A percentile compares a stretch with the other conserved stretches of the same genome.
Evolutionary conservation across 2,888 invertebrate genomes (phyloP).

Genomic region (Athrips mouffetella): DNA sequence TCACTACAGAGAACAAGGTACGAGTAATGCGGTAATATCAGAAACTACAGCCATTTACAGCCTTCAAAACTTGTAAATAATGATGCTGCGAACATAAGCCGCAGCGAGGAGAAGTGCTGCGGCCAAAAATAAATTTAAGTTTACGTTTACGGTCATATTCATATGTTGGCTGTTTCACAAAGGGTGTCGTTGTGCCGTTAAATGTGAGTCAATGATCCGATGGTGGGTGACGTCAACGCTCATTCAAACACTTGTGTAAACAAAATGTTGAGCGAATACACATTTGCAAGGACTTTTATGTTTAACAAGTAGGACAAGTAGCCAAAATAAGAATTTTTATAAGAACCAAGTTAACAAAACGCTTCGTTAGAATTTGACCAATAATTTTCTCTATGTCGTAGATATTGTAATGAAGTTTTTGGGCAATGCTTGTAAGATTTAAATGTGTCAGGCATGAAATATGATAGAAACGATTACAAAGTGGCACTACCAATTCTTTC

Average conservation of each 20-base stretch:
- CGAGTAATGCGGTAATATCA: background rate
- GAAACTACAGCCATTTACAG: background rate
- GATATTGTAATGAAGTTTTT: too few species aligned
- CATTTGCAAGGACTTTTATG: too few species aligned
- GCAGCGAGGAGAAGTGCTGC: background rate
- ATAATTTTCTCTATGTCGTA: too few species aligned
- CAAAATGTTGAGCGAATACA: slow-evolving; percentile 34
- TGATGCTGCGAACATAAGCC: slow-evolving; percentile 4
- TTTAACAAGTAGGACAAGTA: background rate
- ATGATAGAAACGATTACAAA: too few species aligned
- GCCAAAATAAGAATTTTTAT: background rate
- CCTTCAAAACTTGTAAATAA: slow-evolving; percentile 9
- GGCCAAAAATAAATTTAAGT: slow-evolving; percentile 17
- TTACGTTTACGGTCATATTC: slow-evolving; percentile 4
- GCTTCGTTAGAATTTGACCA: too few species aligned
- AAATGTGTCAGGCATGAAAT: too few species aligned
- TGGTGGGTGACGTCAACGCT: slow-evolving; percentile 37
- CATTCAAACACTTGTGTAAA: slow-evolving; percentile 47
- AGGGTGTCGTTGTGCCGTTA: slow-evolving; percentile 37
- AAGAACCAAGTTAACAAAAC: too few species aligned
- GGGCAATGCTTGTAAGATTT: too few species aligned
- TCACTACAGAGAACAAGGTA: background rate
- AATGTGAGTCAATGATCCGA: slow-evolving; percentile 36
- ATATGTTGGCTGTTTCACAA: slow-evolving; percentile 6
- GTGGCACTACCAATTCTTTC: too few species aligned